Base-by-base conservation (phyloP, 2,888 invertebrate species). In the Pyrochroa serraticornis region DNA sequence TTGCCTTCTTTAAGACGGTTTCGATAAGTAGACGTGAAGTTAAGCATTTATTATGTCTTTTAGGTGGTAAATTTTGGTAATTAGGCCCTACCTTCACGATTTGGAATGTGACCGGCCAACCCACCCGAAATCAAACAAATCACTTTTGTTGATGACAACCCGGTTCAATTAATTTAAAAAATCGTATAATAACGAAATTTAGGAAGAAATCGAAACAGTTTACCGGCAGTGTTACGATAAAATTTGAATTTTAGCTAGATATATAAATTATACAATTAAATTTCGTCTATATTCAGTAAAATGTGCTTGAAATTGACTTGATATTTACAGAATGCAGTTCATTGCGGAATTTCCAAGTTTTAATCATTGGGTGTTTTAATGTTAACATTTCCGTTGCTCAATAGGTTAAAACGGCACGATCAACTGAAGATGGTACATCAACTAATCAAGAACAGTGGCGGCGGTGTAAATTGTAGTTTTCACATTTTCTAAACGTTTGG, bases 281-380 rank as follows among this genome's bases (percentile, higher is more conserved):
- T 50, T 22, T 35, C 30, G 50, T 22, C 33, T 34, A 39, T 12
- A 36, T 36, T 46, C 9, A 36, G 46, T 10, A n/a, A 37, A n/a
- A 9, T 14, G 35, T 14, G 35, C 43, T 44, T 37, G 44, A 7
- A 51, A 51, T 34, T n/a, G 48, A 48, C 38, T 46, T 58, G 58
- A 49, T 53, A 58, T 58, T 58, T 53, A 42, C 33, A 42, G 46
- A 42, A 57, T 57, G 52, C 42, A 48, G 44, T 53, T 48, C 43
- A 35, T 12, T 46, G 36, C 30, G 30, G 35, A 39, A 12, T 12
- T 9, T 51, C 44, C 52, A 44, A 43, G 12, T 42, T 45, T 44
- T 44, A 39, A 44, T 54, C 47, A 42, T 13, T 8, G 30, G 22
- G 7, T 45, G 46, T 55, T 55, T 58, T 58, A 58, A 47, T 48